These are phyloP conservation scores for Lepidurus arcticus DNA, from an alignment of 1,140 invertebrate genomes.

Conservation along the genomic window DNA sequence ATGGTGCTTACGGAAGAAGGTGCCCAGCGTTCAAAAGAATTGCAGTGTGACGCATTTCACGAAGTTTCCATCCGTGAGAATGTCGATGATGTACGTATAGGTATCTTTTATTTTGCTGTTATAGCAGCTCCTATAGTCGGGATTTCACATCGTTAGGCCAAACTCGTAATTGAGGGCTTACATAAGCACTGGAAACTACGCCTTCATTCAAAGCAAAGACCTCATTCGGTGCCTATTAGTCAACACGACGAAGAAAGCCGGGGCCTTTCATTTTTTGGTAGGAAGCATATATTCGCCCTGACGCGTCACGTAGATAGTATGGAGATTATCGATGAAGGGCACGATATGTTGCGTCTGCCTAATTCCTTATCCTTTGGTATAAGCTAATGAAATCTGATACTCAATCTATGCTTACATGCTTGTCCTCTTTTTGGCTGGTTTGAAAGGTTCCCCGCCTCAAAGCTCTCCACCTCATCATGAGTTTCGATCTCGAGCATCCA, in stretches of 20 bases:
- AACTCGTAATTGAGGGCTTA: slow-evolving; percentile 8
- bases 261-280: slow-evolving; percentile 22
- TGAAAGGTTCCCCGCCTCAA: not conserved
- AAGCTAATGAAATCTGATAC: not conserved
- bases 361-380: not conserved
- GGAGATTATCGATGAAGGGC: not conserved
- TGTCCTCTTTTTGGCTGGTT: not conserved
- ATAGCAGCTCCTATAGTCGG: not conserved
- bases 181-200: not conserved
- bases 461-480: slow-evolving; percentile 22
- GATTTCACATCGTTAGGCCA: not conserved
- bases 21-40: slow-evolving; percentile 61
- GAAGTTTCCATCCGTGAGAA: slow-evolving; percentile 77
- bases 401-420: slow-evolving; percentile 6
- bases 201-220: not conserved
- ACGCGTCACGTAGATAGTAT: not conserved
- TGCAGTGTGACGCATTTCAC: slow-evolving; percentile 73
- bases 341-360: not conserved
- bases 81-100: slow-evolving; percentile 53
- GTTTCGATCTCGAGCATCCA: slow-evolving; percentile 29
- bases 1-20: slow-evolving; percentile 65
- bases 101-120: not conserved
- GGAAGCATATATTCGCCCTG: slow-evolving; percentile 9
- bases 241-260: slow-evolving; percentile 27
- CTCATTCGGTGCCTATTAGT: not conserved